A percentile compares a stretch with the other conserved stretches of the same genome.
These are phyloP conservation scores for Synanceia verrucosa DNA, from an alignment of 2,797 vertebrate species.

Conservation along the genomic window DNA sequence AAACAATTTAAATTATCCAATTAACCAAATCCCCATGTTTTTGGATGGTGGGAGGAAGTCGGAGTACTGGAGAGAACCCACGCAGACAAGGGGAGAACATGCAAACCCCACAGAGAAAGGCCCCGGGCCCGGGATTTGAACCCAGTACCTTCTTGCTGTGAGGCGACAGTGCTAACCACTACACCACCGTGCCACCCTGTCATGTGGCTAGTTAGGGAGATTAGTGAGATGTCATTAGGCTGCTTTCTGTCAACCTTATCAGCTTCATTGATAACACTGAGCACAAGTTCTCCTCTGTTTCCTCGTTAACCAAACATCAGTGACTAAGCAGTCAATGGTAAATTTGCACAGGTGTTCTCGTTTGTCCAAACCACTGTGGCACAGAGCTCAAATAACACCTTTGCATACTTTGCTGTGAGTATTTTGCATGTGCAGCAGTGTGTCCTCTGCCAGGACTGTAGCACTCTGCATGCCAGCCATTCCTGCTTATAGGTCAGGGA, in stretches of 20 bases:
- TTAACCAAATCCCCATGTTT: too few relatives aligned
- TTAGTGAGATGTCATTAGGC: background rate
- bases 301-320: conserved; percentile 1
- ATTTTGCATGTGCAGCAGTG: conserved; percentile 31
- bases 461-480: conserved; percentile 72
- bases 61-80: too few relatives aligned
- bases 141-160: too few relatives aligned
- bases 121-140: too few relatives aligned
- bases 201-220: background rate
- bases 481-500: conserved; percentile 84
- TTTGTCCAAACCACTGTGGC: conserved; percentile 11
- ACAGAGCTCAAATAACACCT: conserved; percentile 10
- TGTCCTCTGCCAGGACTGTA: conserved; percentile 65
- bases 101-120: too few relatives aligned
- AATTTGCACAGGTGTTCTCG: background rate
- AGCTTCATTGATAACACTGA: background rate
- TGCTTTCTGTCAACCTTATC: background rate
- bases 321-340: background rate
- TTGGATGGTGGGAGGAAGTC: too few relatives aligned
- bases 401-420: conserved; percentile 1
- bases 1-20: too few relatives aligned
- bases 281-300: background rate
- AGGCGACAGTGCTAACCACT: too few relatives aligned
- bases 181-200: too few relatives aligned
- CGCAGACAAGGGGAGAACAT: too few relatives aligned